Evolutionary conservation across 2,797 vertebrate species (phyloP), one percentile per base, ranked within the genome.

Genomic region (Helostoma temminkii): DNA sequence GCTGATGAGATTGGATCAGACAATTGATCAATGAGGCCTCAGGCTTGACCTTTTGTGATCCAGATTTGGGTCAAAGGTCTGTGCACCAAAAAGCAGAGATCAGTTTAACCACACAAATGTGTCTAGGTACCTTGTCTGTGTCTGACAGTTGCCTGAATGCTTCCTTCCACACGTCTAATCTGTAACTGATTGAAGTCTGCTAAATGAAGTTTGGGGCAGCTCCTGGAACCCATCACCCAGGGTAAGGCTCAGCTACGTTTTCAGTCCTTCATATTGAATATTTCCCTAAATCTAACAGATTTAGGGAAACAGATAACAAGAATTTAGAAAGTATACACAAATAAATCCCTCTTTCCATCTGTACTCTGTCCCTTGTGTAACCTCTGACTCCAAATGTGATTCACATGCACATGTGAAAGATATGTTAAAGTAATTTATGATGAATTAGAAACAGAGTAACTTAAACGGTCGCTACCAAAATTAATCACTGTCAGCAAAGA

Each of bases 141-240:
- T 71, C 68, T 67, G 56, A 74, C 37, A 64, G 53, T 53, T 66
- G 62, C 59, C 50, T 64, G 37, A 48, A 68, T 76, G 65, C 72
- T 82, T 39, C 75, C 63, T 55, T 71, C 66, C 73, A 74, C 69
- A 81, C 46, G 21, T 70, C 63, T 79, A 83, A 88, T 82, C 63
- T 85, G 57, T 76, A 55, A 75, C 47, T 76, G 78, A 83, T 70
- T 78, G 75, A 74, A 52, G 59, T 75, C 53, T 75, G 53, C 54
- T 25, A 28, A 69, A 22, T 3, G 9, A 54, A 36, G 55, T 57
- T 78, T 69, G 60, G 64, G 81, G 49, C 7, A 57, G 50, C 32
- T 66, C 67, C 82, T 89, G 86, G 78, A 84, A 71, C 53, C 66
- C 66, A 84, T 87, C 80, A 86, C 10, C 39, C 36, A 28, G 26